Base-by-base conservation (phyloP, 2,888 invertebrate species). In the Endomychus coccineus region DNA sequence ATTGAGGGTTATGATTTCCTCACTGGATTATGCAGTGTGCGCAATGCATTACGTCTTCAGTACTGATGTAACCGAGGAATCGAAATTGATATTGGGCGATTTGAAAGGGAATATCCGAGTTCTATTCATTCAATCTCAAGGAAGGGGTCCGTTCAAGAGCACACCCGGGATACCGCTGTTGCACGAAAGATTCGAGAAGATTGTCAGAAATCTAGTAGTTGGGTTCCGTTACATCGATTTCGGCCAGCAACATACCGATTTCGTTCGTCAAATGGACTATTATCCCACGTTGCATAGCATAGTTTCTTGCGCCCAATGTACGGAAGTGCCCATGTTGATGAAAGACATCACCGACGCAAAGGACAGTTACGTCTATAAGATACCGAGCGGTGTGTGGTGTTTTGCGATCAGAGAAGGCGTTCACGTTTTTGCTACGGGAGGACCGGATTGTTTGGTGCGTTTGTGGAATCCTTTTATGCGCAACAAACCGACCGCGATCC, bases 381-480 rank as follows among this genome's bases (percentile, higher is more conserved):
- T 78, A 1, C 63, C 70, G 0, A 74, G 71, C 63, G 80, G 80
- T 12, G 71, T 75, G 17, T 73, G 76, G 46, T 77, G 78, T 45
- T 80, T 80, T 54, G 72, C 69, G 36, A 66, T 77, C 52, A 72
- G 72, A 48, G 77, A 75, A 59, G 71, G 69, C 9, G 66, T 37
- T 12, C 75, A 76, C 47, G 61, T 75, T 27, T 54, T 82, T 29
- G 79, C 73, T 35, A 80, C 79, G 2, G 88, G 87, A 1, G 82
- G 88, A 3, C 78, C 83, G 4, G 88, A 89, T 63, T 39, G 39
- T 15, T 17, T 39, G 33, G 52, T 59, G 2, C 75, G 86, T 21
- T 68, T 86, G 33, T 90, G 88, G 88, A 86, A 83, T 63, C 77
- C 85, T 0, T 84, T 83, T 58, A 77, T 83, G n/a, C 74, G 82